Evolutionary conservation across 2,797 vertebrate genomes (phyloP), one percentile per base, ranked within the genome.

Genomic region (Labroides dimidiatus): DNA sequence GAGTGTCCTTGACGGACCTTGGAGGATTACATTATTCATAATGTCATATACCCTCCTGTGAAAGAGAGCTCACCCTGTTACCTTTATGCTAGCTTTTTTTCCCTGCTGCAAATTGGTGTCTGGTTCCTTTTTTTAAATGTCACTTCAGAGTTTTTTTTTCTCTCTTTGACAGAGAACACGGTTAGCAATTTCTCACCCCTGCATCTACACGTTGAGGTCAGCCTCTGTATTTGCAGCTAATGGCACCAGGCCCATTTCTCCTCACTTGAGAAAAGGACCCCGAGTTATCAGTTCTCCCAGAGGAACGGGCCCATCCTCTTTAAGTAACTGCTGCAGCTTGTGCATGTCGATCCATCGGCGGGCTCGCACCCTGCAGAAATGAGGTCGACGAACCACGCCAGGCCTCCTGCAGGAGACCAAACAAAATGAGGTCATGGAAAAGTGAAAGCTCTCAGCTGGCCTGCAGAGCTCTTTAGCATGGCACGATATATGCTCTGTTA

Each of bases 381-480:
- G 85, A 74, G 90, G 90, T 91, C 87, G 83, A 82, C 73, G 74
- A 89, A 88, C 84, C 75, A 87, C 79, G 84, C 78, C 78, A 89
- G 75, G 73, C 73, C 83, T 80, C 69, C 80, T 69, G 56, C 64
- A 72, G 71, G 80, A 85, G 88, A 84, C 82, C 85, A 87, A 92
- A 92, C 84, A 77, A 92, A 92, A 91, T 87, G 84, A 91, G 91
- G 87, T 92, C 85, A 90, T 87, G 91, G 91, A 93, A 92, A 93
- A 89, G 69, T 70, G 64, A 44, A 64, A 68, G 64, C 76, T 81
- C 84, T 88, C 81, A 64, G 78, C 83, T 89, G 86, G 89, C 80
- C 87, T 81, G 81, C 74, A 45, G 64, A 86, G 81, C 75, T 88
- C 90, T 91, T 93, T 88, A 90, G 72, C 78, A 82, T 88, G 88